These are phyloP conservation scores for Nixonia krombeini DNA, from an alignment of 1,140 invertebrate genomes.

Conservation along the genomic window DNA sequence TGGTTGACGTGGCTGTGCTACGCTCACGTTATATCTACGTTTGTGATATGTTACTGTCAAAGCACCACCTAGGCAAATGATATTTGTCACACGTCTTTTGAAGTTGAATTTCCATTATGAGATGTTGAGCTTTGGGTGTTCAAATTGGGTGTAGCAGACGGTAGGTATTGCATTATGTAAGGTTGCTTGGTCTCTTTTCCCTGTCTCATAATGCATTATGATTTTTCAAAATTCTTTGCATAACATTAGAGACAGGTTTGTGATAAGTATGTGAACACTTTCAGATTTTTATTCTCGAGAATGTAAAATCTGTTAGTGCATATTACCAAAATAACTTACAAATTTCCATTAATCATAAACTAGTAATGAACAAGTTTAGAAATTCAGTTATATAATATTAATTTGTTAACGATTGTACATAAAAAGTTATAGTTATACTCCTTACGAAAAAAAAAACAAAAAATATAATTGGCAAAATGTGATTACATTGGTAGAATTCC, in stretches of 20 bases:
- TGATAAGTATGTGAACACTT: neutral
- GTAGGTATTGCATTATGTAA: slow-evolving; percentile 68
- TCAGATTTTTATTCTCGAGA: slow-evolving; percentile 14
- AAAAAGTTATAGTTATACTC: too few relatives aligned
- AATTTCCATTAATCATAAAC: too few relatives aligned
- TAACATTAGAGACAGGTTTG: too few relatives aligned
- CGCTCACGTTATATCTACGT: slow-evolving; percentile 68
- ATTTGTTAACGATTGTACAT: too few relatives aligned
- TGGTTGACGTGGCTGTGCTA: slow-evolving; percentile 68
- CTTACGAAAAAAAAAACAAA: too few relatives aligned
- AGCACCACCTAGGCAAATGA: slow-evolving; percentile 68
- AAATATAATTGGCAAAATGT: too few relatives aligned
- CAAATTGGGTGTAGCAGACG: slow-evolving; percentile 62
- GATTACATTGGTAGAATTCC: too few relatives aligned
- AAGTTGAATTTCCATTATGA: slow-evolving; percentile 70
- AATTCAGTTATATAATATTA: too few relatives aligned
- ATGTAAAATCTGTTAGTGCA: slow-evolving; percentile 2
- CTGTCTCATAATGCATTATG: too few relatives aligned
- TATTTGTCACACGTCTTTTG: slow-evolving; percentile 65
- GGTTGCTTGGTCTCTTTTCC: slow-evolving; percentile 66
- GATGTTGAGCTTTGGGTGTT: slow-evolving; percentile 62
- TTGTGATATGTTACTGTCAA: slow-evolving; percentile 70
- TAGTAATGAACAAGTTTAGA: too few relatives aligned
- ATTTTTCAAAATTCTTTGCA: neutral
- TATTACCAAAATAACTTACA: slow-evolving; percentile 14